These are phyloP conservation scores for Tetraneura akinire DNA, from an alignment of 1,140 invertebrate genomes.

Conservation along the genomic window DNA sequence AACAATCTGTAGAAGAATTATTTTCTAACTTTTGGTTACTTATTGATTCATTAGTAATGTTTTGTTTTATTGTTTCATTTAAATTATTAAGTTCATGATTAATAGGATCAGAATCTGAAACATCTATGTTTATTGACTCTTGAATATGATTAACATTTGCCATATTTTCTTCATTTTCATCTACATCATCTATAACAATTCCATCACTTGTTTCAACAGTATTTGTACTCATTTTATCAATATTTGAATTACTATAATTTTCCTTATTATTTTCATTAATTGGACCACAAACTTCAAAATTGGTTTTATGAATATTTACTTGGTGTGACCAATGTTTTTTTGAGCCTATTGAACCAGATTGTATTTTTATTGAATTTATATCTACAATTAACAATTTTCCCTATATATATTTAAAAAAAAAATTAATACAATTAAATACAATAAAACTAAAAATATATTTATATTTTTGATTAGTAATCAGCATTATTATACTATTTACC, in stretches of 20 bases:
- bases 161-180: neutral
- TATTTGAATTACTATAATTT: neutral
- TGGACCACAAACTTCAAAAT: neutral
- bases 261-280: neutral
- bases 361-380: neutral
- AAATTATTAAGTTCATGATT: neutral
- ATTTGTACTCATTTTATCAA: neutral
- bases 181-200: neutral
- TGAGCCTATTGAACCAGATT: neutral
- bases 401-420: constrained; percentile 24
- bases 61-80: neutral
- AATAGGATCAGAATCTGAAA: neutral
- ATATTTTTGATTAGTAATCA: too few relatives aligned
- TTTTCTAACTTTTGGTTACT: neutral
- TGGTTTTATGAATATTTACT: constrained; percentile 25
- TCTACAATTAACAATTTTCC: neutral
- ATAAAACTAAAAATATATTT: neutral
- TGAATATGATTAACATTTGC: neutral
- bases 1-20: neutral
- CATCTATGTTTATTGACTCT: neutral
- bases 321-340: neutral
- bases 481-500: neutral
- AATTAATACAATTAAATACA: neutral
- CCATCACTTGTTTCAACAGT: neutral
- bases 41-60: neutral